A percentile compares a stretch with the other conserved stretches of the same genome.
phyloP scores from a whole-genome alignment of 2,888 invertebrate genomes.

The Philaethria dido region DNA sequence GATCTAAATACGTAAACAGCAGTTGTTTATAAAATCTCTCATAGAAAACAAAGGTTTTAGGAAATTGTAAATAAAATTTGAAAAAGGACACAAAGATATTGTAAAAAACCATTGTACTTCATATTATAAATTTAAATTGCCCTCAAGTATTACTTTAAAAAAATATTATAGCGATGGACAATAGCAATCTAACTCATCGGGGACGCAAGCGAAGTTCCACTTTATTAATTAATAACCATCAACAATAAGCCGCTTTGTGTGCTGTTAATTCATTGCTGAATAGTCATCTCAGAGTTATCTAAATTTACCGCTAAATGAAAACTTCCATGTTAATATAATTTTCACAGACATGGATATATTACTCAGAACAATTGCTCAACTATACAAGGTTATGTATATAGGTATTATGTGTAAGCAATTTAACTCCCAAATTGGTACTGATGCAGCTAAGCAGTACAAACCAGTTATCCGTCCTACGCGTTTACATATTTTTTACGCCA shows the following conservation, averaged over 20 bases:
- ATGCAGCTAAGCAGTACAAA: constrained; percentile 27
- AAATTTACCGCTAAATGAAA: neutral
- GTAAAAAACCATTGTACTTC: neutral
- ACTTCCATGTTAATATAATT: constrained; percentile 5
- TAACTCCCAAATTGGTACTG: constrained; percentile 35
- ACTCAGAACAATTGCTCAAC: neutral
- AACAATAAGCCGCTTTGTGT: constrained; percentile 46
- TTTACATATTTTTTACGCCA: constrained; percentile 4
- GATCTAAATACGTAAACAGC: constrained; percentile 39
- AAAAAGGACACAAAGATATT: neutral
- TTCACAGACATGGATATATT: neutral
- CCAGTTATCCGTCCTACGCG: constrained; percentile 33
- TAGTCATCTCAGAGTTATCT: constrained; percentile 4
- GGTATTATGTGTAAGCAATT: neutral
- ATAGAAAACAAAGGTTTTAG: neutral
- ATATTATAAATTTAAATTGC: neutral
- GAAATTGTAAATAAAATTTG: neutral
- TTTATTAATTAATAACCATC: constrained; percentile 69
- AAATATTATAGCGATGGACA: constrained; percentile 43
- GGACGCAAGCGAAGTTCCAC: constrained; percentile 51
- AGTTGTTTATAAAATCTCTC: constrained; percentile 24
- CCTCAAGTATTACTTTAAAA: constrained; percentile 41
- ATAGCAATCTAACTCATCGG: constrained; percentile 45
- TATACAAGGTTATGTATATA: neutral
- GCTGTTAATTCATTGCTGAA: constrained; percentile 37